Evolutionary conservation across 2,113 vertebrate species (phyloP).

Genomic region (Semicossyphus pulcher): DNA sequence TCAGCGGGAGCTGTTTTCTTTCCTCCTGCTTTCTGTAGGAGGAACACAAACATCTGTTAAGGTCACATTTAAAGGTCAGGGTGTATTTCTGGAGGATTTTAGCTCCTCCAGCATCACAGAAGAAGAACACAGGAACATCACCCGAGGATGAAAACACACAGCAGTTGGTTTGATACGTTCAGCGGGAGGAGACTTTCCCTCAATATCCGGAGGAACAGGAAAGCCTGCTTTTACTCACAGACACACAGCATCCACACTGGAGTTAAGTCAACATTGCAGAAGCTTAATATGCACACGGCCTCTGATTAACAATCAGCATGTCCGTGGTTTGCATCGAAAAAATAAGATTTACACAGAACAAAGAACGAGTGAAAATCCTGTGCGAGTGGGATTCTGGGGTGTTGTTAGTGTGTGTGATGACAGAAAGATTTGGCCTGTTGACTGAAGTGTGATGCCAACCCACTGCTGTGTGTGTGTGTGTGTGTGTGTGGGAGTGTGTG

Average conservation of each 20-base stretch:
- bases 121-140: background rate
- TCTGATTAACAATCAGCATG: no score
- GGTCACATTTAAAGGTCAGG: conserved; percentile 47
- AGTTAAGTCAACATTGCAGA: no score
- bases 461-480: conserved; percentile 48
- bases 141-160: no score
- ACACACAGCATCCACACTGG: no score
- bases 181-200: no score
- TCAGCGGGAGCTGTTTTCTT: background rate
- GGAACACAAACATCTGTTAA: conserved; percentile 5
- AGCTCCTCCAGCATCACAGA: background rate
- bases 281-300: no score
- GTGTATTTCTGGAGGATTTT: conserved; percentile 37
- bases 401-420: conserved; percentile 5
- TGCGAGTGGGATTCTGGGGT: background rate
- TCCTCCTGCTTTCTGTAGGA: background rate
- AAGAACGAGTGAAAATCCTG: background rate
- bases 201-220: no score
- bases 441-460: conserved; percentile 26
- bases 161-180: no score
- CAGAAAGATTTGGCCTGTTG: conserved; percentile 33
- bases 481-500: background rate
- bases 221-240: no score
- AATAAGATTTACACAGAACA: background rate
- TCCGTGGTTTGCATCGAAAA: background rate